Percentiles rank a stretch among this genome's conserved stretches.
Conservation (phyloP, 2,113 vertebrate species). For the Mormyrus lacerda region DNA sequence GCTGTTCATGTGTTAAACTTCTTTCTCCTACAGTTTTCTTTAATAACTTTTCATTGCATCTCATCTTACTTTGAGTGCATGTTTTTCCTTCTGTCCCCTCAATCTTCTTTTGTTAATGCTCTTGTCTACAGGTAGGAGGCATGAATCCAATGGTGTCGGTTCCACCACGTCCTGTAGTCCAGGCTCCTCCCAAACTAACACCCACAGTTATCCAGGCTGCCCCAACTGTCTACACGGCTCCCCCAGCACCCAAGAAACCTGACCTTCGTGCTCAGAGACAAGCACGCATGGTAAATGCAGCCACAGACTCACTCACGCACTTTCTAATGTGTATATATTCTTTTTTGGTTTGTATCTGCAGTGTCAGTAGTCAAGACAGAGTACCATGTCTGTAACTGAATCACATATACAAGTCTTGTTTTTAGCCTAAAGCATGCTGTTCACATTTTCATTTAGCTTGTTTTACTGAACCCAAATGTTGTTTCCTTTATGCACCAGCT, state of each 20-base stretch:
- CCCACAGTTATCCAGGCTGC: conserved; percentile 71
- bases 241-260: conserved; percentile 50
- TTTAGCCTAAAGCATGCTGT: not conserved
- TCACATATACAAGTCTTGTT: not conserved
- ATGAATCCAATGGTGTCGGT: conserved; percentile 52
- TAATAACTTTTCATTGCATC: conserved; percentile 15
- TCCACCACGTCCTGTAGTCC: conserved; percentile 41
- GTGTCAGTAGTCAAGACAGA: not conserved
- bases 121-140: conserved; percentile 43
- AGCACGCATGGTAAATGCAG: conserved; percentile 55
- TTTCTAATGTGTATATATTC: not conserved
- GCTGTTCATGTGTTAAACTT: not conserved
- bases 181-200: conserved; percentile 49
- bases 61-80: not conserved
- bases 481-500: not conserved
- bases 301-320: not conserved
- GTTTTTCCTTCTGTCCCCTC: not conserved
- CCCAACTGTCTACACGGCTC: conserved; percentile 68
- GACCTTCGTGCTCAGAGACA: conserved; percentile 59
- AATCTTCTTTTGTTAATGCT: not conserved
- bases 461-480: not conserved
- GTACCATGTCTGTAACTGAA: not conserved
- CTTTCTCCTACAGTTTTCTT: not conserved
- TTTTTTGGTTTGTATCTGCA: not conserved
- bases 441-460: not conserved